Evolutionary conservation across 2,113 vertebrate species (phyloP).

Genomic region (Sciurus niger): DNA sequence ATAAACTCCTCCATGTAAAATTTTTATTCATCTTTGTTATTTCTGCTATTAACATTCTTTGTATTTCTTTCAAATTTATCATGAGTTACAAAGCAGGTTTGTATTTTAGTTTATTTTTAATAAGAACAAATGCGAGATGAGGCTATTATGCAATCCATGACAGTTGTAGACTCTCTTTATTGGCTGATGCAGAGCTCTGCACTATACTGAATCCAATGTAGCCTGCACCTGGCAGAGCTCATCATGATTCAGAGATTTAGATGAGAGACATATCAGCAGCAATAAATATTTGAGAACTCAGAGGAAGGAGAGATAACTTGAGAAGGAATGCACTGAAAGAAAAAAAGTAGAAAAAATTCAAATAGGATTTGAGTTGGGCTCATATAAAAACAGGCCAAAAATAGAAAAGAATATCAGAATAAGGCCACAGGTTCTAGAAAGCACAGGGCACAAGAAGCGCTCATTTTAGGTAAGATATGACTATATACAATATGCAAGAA

Average conservation of each 20-base stretch:
- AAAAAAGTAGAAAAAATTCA: background rate
- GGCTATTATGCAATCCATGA: fast-evolving
- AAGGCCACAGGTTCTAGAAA: background rate
- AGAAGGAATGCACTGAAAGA: background rate
- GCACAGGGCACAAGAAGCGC: background rate
- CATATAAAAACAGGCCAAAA: background rate
- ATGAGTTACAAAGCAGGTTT: background rate
- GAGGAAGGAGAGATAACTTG: background rate
- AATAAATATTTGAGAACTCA: background rate
- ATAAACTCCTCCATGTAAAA: background rate
- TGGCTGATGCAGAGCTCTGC: background rate
- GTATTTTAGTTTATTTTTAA: background rate
- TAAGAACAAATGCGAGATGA: background rate
- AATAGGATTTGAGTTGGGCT: background rate
- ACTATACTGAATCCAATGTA: fast-evolving
- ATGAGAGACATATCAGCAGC: background rate
- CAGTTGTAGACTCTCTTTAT: fast-evolving
- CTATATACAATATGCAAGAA: fast-evolving
- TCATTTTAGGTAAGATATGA: background rate
- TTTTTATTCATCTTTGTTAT: background rate
- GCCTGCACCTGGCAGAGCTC: background rate
- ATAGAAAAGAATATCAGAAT: background rate
- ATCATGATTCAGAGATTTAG: background rate
- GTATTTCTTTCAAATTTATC: background rate
- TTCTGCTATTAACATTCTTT: background rate